A percentile compares a stretch with the other conserved stretches of the same genome.
Evolutionary conservation across 1,140 invertebrate genomes (phyloP).

Genomic region (Zelostemma sp.): DNA sequence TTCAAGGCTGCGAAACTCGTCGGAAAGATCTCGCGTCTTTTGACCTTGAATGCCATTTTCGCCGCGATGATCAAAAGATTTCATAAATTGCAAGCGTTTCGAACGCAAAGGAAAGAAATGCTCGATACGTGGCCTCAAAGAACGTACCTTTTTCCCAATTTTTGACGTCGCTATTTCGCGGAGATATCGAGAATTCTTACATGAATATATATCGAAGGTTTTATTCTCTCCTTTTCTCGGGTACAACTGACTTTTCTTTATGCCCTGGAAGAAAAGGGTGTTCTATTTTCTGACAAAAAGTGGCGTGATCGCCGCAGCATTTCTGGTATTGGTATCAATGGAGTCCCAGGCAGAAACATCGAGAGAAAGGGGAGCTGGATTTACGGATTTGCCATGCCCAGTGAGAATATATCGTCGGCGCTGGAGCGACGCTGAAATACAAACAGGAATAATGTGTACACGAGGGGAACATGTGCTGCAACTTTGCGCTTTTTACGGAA

Average conservation of each 20-base stretch:
- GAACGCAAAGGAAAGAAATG: too few species aligned
- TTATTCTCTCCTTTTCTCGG: constrained; percentile 19
- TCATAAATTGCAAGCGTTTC: too few species aligned
- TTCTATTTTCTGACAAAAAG: constrained; percentile 40
- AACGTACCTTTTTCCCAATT: constrained; percentile 2
- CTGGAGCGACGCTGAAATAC: constrained; percentile 34
- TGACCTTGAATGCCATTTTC: too few species aligned
- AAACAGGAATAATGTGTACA: constrained; percentile 18
- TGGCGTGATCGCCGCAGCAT: constrained; percentile 22
- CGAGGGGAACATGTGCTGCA: constrained; percentile 34
- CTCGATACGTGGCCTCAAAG: too few species aligned
- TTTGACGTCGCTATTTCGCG: constrained; percentile 13
- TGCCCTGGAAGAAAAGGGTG: constrained; percentile 23
- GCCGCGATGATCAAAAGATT: too few species aligned
- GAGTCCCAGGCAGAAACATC: constrained; percentile 24
- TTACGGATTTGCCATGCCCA: constrained; percentile 39
- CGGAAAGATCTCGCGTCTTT: too few species aligned
- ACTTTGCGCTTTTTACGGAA: constrained; percentile 5
- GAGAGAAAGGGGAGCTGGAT: constrained; percentile 17
- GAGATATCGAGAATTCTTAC: constrained; percentile 21
- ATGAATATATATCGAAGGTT: constrained; percentile 6
- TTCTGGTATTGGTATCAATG: constrained; percentile 36
- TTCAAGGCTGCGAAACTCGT: too few species aligned
- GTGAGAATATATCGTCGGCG: constrained; percentile 39
- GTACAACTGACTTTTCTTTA: constrained; percentile 13